Conservation (phyloP, 2,888 invertebrate species). For the Agrotis clavis region DNA sequence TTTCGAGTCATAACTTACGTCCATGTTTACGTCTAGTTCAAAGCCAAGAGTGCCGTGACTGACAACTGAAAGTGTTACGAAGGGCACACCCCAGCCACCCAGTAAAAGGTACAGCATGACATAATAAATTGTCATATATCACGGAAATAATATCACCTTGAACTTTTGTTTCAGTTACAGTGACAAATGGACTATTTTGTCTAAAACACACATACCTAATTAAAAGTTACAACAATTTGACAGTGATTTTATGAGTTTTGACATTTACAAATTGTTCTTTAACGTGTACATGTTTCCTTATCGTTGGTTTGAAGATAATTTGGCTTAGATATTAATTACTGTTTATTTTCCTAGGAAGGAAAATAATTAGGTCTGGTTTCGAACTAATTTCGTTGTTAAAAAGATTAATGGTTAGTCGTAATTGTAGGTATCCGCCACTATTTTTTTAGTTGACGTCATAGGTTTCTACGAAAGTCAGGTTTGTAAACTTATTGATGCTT, state of each 20-base stretch:
- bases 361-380: conserved; percentile 38
- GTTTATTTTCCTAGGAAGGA: conserved; percentile 36
- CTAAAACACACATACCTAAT: conserved; percentile 57
- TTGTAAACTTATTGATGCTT: conserved; percentile 14
- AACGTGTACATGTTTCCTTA: conserved; percentile 67
- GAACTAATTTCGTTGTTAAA: conserved; percentile 24
- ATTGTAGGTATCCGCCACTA: not conserved
- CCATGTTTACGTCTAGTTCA: conserved; percentile 72
- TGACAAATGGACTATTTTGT: conserved; percentile 76
- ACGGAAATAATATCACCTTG: conserved; percentile 78
- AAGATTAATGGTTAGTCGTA: conserved; percentile 43
- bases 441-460: conserved; percentile 25
- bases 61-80: conserved; percentile 76
- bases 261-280: conserved; percentile 68
- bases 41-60: conserved; percentile 64
- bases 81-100: conserved; percentile 71
- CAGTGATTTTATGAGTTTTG: conserved; percentile 66
- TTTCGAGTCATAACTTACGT: conserved; percentile 76
- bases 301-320: conserved; percentile 54
- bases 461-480: conserved; percentile 20
- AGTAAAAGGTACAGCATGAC: conserved; percentile 62
- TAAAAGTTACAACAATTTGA: conserved; percentile 69
- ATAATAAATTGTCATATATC: conserved; percentile 72
- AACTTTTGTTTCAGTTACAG: conserved; percentile 68
- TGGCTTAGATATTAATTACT: conserved; percentile 50